Percentiles rank a stretch among this genome's conserved stretches.
Evolutionary conservation across 2,888 invertebrate genomes (phyloP).

Genomic region (Drosophila kuntzei): DNA sequence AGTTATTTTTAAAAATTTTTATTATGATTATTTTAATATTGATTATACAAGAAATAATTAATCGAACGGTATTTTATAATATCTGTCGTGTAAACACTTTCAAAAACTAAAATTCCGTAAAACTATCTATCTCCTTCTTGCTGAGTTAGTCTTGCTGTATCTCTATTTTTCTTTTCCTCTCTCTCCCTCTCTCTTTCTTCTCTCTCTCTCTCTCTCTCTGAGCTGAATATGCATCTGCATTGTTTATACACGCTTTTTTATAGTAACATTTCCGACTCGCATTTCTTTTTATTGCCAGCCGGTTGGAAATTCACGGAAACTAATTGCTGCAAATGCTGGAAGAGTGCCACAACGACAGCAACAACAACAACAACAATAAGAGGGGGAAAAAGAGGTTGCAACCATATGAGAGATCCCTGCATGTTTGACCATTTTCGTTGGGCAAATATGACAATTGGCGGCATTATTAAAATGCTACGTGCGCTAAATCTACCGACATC

Average conservation of each 20-base stretch:
- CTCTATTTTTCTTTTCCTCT: neutral
- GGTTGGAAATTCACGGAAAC: slow-evolving; percentile 56
- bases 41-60: too few species aligned
- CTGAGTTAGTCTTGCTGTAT: neutral
- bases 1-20: too few species aligned
- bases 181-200: neutral
- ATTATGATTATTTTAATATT: too few species aligned
- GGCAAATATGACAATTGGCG: slow-evolving; percentile 79
- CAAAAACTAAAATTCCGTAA: neutral
- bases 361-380: neutral
- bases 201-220: neutral
- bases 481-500: slow-evolving; percentile 80
- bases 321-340: slow-evolving; percentile 52
- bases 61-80: neutral
- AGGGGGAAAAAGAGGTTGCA: neutral
- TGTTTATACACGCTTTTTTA: slow-evolving; percentile 17
- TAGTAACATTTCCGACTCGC: slow-evolving; percentile 10
- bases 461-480: slow-evolving; percentile 74
- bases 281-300: slow-evolving; percentile 51
- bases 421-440: slow-evolving; percentile 62
- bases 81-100: slow-evolving; percentile 1
- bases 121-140: slow-evolving; percentile 4
- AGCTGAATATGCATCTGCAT: slow-evolving; percentile 7
- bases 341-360: slow-evolving; percentile 15
- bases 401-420: slow-evolving; percentile 42